Conservation (phyloP, 2,797 vertebrate genomes). For the Xenops minutus region DNA sequence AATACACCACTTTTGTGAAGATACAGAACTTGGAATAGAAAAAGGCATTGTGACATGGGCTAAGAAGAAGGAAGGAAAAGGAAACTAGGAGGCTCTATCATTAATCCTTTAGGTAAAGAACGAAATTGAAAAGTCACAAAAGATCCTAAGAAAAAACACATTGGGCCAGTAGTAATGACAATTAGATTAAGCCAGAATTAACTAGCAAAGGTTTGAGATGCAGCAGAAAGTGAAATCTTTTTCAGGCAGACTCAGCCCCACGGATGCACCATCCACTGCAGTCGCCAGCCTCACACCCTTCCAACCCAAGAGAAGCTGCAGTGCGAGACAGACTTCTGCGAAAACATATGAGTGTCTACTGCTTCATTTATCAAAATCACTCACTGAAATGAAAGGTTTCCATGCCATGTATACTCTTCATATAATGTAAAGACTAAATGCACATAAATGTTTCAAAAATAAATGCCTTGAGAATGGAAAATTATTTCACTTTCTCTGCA, state of each 20-base stretch:
- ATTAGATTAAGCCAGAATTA: background rate
- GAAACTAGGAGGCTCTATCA: background rate
- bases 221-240: background rate
- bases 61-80: background rate
- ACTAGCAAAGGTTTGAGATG: background rate
- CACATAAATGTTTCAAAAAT: background rate
- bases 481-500: background rate
- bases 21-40: background rate
- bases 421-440: background rate
- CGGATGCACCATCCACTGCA: accelerated
- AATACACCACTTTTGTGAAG: background rate
- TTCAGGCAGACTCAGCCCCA: background rate
- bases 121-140: background rate
- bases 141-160: background rate
- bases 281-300: background rate
- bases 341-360: background rate
- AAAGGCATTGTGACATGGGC: background rate
- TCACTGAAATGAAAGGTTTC: background rate
- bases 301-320: background rate
- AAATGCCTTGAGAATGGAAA: background rate
- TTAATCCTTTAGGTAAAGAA: background rate
- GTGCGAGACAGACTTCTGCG: background rate
- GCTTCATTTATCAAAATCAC: background rate
- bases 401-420: background rate
- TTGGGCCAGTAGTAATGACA: background rate